These are phyloP conservation scores for Magallana ariakensis DNA, from an alignment of 1,140 invertebrate genomes.

Conservation along the genomic window DNA sequence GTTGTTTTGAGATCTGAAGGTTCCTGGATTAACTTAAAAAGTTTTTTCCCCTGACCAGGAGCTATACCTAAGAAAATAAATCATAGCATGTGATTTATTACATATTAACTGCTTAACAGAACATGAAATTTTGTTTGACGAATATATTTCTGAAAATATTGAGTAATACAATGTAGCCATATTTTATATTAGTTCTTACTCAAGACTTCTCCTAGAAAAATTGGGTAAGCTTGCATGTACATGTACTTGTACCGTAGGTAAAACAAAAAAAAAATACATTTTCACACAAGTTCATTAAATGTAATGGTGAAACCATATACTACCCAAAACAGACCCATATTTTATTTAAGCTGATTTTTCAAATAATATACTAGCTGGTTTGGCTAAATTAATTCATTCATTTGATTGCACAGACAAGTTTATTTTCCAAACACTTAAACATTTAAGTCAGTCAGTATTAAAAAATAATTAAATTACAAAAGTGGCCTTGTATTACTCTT, in stretches of 20 bases:
- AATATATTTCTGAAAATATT: neutral
- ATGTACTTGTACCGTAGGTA: neutral
- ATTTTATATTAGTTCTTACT: neutral
- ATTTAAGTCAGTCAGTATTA: no score
- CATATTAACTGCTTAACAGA: neutral
- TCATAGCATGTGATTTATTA: no score
- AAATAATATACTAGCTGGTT: no score
- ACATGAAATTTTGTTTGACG: neutral
- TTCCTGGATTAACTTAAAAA: neutral
- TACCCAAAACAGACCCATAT: no score
- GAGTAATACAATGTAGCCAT: neutral
- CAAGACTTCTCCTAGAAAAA: neutral
- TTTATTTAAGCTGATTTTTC: no score
- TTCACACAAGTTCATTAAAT: neutral
- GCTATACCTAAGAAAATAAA: neutral
- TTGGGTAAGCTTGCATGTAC: neutral
- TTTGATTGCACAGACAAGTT: no score
- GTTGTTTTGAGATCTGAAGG: neutral
- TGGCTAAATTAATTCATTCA: no score
- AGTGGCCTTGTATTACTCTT: no score
- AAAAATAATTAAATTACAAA: no score
- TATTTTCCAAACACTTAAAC: no score
- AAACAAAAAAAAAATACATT: neutral
- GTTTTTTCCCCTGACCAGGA: neutral
- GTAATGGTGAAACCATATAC: neutral